These are phyloP conservation scores for Origma solitaria DNA, from an alignment of 2,113 vertebrate genomes.

Conservation along the genomic window DNA sequence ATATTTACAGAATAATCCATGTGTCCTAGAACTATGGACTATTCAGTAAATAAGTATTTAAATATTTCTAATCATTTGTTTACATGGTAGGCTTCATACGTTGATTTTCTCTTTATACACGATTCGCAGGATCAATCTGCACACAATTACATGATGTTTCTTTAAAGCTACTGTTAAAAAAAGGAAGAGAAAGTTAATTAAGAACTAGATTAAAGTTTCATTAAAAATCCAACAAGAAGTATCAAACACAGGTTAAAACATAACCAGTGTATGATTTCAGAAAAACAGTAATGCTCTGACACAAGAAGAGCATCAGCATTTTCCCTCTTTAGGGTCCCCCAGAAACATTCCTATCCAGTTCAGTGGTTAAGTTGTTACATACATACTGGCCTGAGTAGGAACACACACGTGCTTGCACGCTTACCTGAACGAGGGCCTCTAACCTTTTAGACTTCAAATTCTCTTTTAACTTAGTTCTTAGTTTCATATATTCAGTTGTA, in stretches of 20 bases:
- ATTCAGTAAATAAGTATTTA: slow-evolving; percentile 65
- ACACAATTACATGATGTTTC: slow-evolving; percentile 56
- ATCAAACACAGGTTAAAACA: slow-evolving; percentile 65
- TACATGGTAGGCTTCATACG: slow-evolving; percentile 32
- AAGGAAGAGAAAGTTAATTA: slow-evolving; percentile 62
- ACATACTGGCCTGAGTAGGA: not conserved
- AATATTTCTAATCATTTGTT: slow-evolving; percentile 41
- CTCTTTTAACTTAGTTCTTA: slow-evolving; percentile 71
- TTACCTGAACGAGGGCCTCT: slow-evolving; percentile 45
- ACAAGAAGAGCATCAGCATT: slow-evolving; percentile 31
- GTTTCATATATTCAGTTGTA: slow-evolving; percentile 66
- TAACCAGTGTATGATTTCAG: slow-evolving; percentile 38
- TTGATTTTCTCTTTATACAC: slow-evolving; percentile 31
- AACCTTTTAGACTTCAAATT: slow-evolving; percentile 54
- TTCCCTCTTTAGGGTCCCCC: slow-evolving; percentile 37
- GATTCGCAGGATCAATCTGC: slow-evolving; percentile 51
- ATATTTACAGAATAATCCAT: slow-evolving; percentile 65
- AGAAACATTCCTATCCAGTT: slow-evolving; percentile 25
- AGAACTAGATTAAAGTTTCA: slow-evolving; percentile 75
- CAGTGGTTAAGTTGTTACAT: not conserved
- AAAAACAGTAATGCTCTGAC: slow-evolving; percentile 51
- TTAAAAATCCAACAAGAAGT: slow-evolving; percentile 63
- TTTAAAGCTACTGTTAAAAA: slow-evolving; percentile 67
- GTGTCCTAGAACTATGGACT: slow-evolving; percentile 53
- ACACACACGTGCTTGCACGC: slow-evolving; percentile 13